Percentiles rank a stretch among this genome's conserved stretches.
These are phyloP conservation scores for Chymomyza procnemis DNA, from an alignment of 2,888 invertebrate species.

Conservation along the genomic window DNA sequence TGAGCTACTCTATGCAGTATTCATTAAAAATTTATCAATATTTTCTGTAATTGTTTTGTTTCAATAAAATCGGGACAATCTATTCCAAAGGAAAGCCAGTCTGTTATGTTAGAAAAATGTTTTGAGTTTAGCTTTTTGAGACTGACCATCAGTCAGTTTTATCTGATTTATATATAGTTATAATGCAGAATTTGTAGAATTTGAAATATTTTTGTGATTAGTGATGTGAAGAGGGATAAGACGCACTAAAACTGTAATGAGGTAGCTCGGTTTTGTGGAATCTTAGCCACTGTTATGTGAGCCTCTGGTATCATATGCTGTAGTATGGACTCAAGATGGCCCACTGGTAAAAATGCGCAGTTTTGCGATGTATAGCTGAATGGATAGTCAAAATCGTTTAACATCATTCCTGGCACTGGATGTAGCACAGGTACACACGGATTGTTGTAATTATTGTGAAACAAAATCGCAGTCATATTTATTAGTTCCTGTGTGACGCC, in stretches of 20 bases:
- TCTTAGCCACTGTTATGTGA: slow-evolving; percentile 43
- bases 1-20: too few species aligned
- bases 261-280: slow-evolving; percentile 43
- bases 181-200: too few species aligned
- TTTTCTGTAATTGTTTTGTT: too few species aligned
- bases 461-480: slow-evolving; percentile 89
- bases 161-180: too few species aligned
- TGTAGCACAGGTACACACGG: slow-evolving; percentile 88
- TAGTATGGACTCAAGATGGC: slow-evolving; percentile 48
- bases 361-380: not conserved
- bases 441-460: slow-evolving; percentile 75
- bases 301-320: slow-evolving; percentile 50
- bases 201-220: not conserved
- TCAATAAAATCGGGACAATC: too few species aligned
- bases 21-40: too few species aligned
- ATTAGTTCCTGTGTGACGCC: slow-evolving; percentile 90
- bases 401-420: slow-evolving; percentile 86
- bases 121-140: too few species aligned
- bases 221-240: not conserved
- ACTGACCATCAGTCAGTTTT: too few species aligned
- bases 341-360: slow-evolving; percentile 47
- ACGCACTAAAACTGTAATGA: not conserved
- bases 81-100: too few species aligned
- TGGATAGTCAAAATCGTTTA: slow-evolving; percentile 60
- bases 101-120: too few species aligned